These are phyloP conservation scores for Ophion slaviceki DNA, from an alignment of 2,888 invertebrate genomes.

Conservation along the genomic window DNA sequence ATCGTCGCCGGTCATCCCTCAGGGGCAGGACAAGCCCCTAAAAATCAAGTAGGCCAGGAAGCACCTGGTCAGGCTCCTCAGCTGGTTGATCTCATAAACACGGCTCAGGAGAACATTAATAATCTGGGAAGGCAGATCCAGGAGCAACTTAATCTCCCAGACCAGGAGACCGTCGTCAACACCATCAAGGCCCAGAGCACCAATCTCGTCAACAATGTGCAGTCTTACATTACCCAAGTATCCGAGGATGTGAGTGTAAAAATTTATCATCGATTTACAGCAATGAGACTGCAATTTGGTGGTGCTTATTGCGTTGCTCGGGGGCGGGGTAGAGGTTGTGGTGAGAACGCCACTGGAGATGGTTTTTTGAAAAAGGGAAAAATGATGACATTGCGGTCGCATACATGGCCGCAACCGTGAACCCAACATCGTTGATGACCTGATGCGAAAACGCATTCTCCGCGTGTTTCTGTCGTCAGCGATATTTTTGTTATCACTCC, in stretches of 20 bases:
- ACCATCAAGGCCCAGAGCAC: slow-evolving; percentile 75
- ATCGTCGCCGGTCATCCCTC: slow-evolving; percentile 62
- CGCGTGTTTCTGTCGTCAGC: too few species aligned
- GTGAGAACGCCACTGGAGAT: not conserved
- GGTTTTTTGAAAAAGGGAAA: not conserved
- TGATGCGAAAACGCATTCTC: too few species aligned
- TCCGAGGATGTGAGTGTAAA: slow-evolving; percentile 74
- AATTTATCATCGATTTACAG: not conserved
- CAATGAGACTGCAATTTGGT: not conserved
- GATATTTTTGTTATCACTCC: too few species aligned
- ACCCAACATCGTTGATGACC: too few species aligned
- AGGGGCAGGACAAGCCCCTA: slow-evolving; percentile 27
- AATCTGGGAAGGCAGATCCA: slow-evolving; percentile 75
- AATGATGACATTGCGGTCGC: not conserved
- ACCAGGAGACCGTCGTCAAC: slow-evolving; percentile 74
- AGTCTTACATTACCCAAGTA: slow-evolving; percentile 72
- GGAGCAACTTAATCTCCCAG: slow-evolving; percentile 74
- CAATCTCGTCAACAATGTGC: slow-evolving; percentile 73
- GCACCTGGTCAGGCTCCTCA: slow-evolving; percentile 64
- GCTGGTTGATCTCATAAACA: slow-evolving; percentile 71
- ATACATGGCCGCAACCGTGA: not conserved
- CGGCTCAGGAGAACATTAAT: slow-evolving; percentile 75
- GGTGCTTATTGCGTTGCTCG: not conserved
- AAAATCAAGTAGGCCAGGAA: slow-evolving; percentile 28
- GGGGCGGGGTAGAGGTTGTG: not conserved